These are phyloP conservation scores for Seladonia tumulorum DNA, from an alignment of 2,888 invertebrate genomes.

Conservation along the genomic window DNA sequence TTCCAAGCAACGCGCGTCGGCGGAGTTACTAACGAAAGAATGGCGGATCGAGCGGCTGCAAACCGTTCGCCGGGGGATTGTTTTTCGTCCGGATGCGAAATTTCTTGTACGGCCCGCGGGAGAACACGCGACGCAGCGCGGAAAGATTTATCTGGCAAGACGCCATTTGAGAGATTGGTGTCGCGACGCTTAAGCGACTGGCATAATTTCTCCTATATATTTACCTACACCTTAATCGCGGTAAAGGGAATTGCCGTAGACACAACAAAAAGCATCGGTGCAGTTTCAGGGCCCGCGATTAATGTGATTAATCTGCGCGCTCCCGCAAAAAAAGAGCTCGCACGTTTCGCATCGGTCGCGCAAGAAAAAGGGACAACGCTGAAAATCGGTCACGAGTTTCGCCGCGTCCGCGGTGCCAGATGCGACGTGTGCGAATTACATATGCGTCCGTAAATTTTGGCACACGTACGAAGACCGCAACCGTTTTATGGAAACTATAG, in stretches of 20 bases:
- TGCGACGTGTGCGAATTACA: not conserved
- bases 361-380: not conserved
- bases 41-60: not conserved
- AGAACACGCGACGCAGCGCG: slow-evolving; percentile 28
- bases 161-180: slow-evolving; percentile 66
- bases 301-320: not conserved
- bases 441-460: not conserved
- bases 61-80: slow-evolving; percentile 17
- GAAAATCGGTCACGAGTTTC: slow-evolving; percentile 8
- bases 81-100: slow-evolving; percentile 14
- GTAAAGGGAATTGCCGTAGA: not conserved
- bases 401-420: not conserved
- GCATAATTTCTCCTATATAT: not conserved
- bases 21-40: not conserved
- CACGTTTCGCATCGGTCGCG: not conserved
- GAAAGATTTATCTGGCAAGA: slow-evolving; percentile 60
- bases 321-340: not conserved
- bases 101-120: slow-evolving; percentile 24
- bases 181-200: slow-evolving; percentile 8
- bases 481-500: not conserved
- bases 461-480: not conserved
- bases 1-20: not conserved
- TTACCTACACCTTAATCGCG: not conserved
- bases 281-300: not conserved
- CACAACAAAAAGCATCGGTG: not conserved